These are phyloP conservation scores for Gonioctena quinquepunctata DNA, from an alignment of 1,140 invertebrate genomes.

Conservation along the genomic window DNA sequence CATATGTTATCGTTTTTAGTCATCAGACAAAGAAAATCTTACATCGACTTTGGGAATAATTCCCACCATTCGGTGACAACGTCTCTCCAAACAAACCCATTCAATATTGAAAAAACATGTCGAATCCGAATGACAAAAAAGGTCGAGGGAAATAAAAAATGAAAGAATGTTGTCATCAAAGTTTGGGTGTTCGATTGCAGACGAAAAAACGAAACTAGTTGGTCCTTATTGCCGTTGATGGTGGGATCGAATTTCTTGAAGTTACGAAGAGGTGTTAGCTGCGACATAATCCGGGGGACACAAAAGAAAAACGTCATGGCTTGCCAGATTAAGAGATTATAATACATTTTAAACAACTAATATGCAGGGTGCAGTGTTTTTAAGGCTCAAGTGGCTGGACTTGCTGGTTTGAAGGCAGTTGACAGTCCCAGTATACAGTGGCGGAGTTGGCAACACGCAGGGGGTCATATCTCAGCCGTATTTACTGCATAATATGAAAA, in stretches of 20 bases:
- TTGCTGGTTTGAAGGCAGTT: slow-evolving; percentile 10
- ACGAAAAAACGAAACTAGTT: slow-evolving; percentile 13
- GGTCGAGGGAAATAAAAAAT: slow-evolving; percentile 1
- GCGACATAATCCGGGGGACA: slow-evolving; percentile 29
- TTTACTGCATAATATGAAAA: too few species aligned
- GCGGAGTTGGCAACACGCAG: too few species aligned
- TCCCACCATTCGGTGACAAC: neutral
- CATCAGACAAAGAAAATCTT: too few species aligned
- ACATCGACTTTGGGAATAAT: too few species aligned
- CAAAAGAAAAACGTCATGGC: slow-evolving; percentile 29
- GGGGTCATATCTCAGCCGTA: too few species aligned
- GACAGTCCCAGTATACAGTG: neutral
- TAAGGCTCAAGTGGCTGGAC: slow-evolving; percentile 8
- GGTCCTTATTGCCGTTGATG: slow-evolving; percentile 22
- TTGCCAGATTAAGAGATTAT: slow-evolving; percentile 33
- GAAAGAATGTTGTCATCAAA: slow-evolving; percentile 27
- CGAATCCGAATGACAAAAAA: slow-evolving; percentile 13
- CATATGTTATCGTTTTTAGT: too few species aligned
- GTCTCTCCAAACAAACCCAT: neutral
- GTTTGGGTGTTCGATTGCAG: slow-evolving; percentile 28
- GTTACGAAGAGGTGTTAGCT: slow-evolving; percentile 25
- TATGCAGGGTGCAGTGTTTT: slow-evolving; percentile 26
- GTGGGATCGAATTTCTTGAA: slow-evolving; percentile 26
- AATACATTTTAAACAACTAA: slow-evolving; percentile 37
- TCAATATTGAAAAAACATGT: slow-evolving; percentile 7